A percentile compares a stretch with the other conserved stretches of the same genome.
These are phyloP conservation scores for Lucinisca nassula DNA, from an alignment of 2,888 invertebrate species.

Conservation along the genomic window DNA sequence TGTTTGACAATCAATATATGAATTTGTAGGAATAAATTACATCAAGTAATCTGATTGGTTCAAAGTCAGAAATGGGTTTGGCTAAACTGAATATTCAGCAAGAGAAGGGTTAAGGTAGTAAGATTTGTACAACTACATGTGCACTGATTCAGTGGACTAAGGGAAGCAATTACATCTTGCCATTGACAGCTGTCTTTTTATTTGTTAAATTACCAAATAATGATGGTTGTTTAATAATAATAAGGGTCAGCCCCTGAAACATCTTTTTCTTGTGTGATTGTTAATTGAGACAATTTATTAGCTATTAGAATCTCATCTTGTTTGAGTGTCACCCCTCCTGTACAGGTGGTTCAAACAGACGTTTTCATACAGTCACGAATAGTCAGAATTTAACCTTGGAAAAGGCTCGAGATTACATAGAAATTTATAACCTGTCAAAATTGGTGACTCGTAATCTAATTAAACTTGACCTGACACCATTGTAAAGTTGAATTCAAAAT, in stretches of 20 bases:
- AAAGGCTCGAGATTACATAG: not conserved
- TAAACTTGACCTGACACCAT: slow-evolving; percentile 10
- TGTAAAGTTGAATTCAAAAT: not conserved
- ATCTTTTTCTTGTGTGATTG: slow-evolving; percentile 10
- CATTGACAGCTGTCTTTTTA: not conserved
- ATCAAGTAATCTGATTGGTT: too few species aligned
- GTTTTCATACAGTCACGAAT: slow-evolving; percentile 13
- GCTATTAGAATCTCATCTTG: slow-evolving; percentile 3
- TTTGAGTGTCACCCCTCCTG: not conserved
- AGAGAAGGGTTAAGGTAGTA: too few species aligned
- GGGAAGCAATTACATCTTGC: not conserved
- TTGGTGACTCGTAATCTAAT: slow-evolving; percentile 13
- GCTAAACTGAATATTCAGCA: too few species aligned
- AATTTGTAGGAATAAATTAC: too few species aligned
- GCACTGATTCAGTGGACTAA: not conserved
- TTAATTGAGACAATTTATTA: slow-evolving; percentile 14
- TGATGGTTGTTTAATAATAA: not conserved
- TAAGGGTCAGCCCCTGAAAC: not conserved
- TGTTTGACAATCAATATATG: too few species aligned
- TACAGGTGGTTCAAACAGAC: not conserved
- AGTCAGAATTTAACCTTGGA: not conserved
- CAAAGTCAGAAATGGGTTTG: too few species aligned
- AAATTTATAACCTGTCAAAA: slow-evolving; percentile 2
- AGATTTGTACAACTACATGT: too few species aligned
- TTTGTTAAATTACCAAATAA: not conserved